These are phyloP conservation scores for Cheiracanthium punctorium DNA, from an alignment of 2,888 invertebrate species.

Conservation along the genomic window DNA sequence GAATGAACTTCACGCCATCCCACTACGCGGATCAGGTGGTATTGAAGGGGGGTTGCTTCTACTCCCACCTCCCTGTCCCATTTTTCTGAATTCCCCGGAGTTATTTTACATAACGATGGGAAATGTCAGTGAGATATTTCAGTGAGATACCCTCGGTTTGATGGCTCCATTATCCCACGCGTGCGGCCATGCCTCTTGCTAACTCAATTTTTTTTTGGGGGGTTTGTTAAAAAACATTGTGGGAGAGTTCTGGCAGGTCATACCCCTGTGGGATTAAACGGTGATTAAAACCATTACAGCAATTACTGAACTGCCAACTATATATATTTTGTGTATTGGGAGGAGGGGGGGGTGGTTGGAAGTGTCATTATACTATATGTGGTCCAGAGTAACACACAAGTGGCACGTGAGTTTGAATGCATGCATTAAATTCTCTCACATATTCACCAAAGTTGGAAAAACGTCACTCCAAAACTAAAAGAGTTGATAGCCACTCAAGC, in stretches of 20 bases:
- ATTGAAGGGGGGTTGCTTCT: background rate
- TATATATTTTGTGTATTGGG: no score
- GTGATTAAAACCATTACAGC: background rate
- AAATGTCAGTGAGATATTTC: conserved; percentile 64
- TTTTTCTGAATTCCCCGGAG: conserved; percentile 33
- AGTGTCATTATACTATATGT: no score
- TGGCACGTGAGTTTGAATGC: no score
- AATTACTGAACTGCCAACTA: no score
- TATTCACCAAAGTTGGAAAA: no score
- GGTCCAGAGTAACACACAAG: no score
- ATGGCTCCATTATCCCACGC: conserved; percentile 52
- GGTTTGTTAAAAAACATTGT: conserved; percentile 29
- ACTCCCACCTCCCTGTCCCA: no score
- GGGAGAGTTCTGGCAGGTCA: background rate
- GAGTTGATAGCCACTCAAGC: no score
- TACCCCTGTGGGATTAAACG: background rate
- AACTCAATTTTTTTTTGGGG: conserved; percentile 45
- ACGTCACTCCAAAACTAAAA: no score
- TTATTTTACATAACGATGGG: conserved; percentile 35
- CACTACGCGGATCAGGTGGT: background rate
- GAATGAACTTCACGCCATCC: background rate
- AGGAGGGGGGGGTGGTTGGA: no score
- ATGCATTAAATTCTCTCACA: no score
- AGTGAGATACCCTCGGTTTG: conserved; percentile 24
- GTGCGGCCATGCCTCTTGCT: conserved; percentile 25